Evolutionary conservation across 1,140 invertebrate genomes (phyloP), one percentile per base, ranked within the genome.

Genomic region (Batillaria attramentaria): DNA sequence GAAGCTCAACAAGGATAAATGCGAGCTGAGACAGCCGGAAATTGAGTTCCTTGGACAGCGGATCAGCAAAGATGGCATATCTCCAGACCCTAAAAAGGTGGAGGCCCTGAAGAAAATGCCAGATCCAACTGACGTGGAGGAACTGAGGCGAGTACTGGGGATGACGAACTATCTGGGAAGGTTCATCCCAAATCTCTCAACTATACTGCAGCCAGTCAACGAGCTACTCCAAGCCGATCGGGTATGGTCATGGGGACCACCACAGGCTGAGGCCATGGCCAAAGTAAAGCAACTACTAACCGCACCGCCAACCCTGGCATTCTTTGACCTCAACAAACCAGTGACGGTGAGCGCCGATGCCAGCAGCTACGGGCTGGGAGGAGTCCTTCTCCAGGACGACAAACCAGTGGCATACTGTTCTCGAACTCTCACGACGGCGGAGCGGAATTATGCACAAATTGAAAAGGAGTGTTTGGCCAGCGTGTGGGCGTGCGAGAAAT

Each of bases 401-500:
- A 37, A 69, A 6, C 82, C 82, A n/a, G 72, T 84, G 16, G 80
- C 79, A 41, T 86, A 68, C 69, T 78, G 69, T 73, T 85, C 85
- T 0, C 41, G 82, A 35, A 82, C 79, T 54, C 72, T 87, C 24
- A 83, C 77, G 10, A 3, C 28, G 31, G 13, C 91, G 5, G 91
- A 93, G 82, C 79, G 84, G 81, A 92, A 89, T 62, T 93, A 93
- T 70, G 83, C 89, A 20, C 91, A 92, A 80, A 91, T 93, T 42
- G 92, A 94, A 62, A 92, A 90, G 84, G 92, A 94, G 87, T 92
- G 89, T 8, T 83, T 92, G 31, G 90, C 91, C 16, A 87, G 92
- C n/a, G 80, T 93, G 83, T 81, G 72, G 92, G 90, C 70, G 84
- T 84, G 50, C 80, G 84, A 13, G 50, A 31, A 35, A 6, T 33